Conservation (phyloP, 2,797 vertebrate species). For the Psittacula derbiana region DNA sequence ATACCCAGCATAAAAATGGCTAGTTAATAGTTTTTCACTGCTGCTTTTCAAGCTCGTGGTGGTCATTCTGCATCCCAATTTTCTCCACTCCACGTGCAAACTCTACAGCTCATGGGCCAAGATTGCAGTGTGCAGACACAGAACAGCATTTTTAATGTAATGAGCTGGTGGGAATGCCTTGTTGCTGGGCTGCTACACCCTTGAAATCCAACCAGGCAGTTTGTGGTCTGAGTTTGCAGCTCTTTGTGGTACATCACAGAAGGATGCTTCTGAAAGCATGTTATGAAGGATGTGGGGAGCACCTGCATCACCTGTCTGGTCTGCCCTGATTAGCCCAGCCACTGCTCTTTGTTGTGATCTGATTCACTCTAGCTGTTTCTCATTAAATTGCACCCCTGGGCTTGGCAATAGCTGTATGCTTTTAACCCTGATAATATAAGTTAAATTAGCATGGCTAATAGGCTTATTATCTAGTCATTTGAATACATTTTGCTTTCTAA, state of each 20-base stretch:
- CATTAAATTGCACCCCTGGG: background rate
- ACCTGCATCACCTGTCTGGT: background rate
- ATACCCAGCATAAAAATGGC: background rate
- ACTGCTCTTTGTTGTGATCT: background rate
- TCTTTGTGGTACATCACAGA: accelerated
- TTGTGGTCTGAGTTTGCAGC: background rate
- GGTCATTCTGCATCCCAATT: background rate
- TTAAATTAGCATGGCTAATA: background rate
- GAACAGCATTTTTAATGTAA: accelerated
- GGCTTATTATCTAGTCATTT: background rate
- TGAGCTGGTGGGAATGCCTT: background rate
- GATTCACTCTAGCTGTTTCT: background rate
- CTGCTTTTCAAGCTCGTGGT: background rate
- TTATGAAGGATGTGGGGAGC: background rate
- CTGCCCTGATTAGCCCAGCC: background rate
- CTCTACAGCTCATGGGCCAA: accelerated
- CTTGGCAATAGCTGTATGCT: background rate
- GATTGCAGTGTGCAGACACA: background rate
- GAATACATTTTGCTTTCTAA: background rate
- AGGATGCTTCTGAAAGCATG: background rate
- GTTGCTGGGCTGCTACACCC: background rate
- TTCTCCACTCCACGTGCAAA: accelerated
- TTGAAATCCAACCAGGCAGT: background rate
- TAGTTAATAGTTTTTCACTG: background rate
- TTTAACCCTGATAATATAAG: background rate